phyloP scores from a whole-genome alignment of 2,113 vertebrate species.

The Ranitomeya variabilis region DNA sequence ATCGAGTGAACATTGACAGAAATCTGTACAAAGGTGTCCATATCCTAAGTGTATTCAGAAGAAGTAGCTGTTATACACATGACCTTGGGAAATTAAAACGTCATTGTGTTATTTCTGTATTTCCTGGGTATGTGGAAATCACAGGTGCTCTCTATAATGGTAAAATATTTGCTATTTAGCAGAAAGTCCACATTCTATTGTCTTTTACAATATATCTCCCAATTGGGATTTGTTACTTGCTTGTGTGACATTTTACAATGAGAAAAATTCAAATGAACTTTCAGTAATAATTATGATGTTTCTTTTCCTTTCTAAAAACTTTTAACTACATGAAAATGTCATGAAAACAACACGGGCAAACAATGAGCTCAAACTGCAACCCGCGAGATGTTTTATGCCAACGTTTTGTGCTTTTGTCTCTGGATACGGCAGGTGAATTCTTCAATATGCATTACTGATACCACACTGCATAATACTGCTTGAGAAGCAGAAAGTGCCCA shows the following conservation, averaged over 20 bases:
- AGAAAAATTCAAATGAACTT: slow-evolving; percentile 23
- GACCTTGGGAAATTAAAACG: not conserved
- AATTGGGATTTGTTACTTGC: slow-evolving; percentile 21
- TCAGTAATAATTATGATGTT: slow-evolving; percentile 34
- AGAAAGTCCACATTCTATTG: not conserved
- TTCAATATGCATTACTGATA: slow-evolving; percentile 51
- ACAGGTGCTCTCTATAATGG: not conserved
- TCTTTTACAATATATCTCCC: slow-evolving; percentile 12
- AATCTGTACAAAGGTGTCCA: not conserved
- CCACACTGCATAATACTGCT: slow-evolving; percentile 41
- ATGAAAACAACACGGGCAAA: slow-evolving; percentile 5
- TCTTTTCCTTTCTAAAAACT: not conserved
- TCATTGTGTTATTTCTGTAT: not conserved
- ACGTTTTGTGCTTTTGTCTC: not conserved
- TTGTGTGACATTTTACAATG: slow-evolving; percentile 20
- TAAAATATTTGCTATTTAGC: slow-evolving; percentile 6
- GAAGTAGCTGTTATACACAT: not conserved
- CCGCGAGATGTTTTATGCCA: slow-evolving; percentile 33
- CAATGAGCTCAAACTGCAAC: not conserved
- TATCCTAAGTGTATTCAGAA: not conserved
- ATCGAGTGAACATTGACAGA: too few relatives aligned
- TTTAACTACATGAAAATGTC: slow-evolving; percentile 27
- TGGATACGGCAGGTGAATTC: slow-evolving; percentile 37
- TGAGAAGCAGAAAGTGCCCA: slow-evolving; percentile 53
- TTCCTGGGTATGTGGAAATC: not conserved